Percentiles rank a stretch among this genome's conserved stretches.
Conservation (phyloP, 2,888 invertebrate species). For the Seladonia tumulorum region DNA sequence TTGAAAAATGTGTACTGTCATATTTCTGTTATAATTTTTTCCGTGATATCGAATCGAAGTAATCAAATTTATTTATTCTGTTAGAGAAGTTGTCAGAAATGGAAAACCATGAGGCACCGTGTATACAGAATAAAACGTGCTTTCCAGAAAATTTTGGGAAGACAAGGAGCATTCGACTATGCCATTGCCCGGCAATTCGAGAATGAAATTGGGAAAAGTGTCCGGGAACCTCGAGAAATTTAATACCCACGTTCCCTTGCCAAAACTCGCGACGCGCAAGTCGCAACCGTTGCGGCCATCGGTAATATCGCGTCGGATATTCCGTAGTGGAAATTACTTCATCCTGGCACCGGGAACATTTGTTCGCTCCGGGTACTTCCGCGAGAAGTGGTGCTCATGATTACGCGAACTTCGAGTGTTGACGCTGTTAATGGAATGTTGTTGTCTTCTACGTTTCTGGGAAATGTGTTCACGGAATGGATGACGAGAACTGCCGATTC, state of each 20-base stretch:
- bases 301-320: neutral
- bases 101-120: neutral
- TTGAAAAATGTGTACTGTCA: neutral
- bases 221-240: constrained; percentile 30
- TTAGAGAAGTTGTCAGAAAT: no score
- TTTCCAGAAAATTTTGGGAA: neutral
- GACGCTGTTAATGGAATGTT: neutral
- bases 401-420: neutral
- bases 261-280: neutral
- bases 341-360: neutral
- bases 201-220: constrained; percentile 18
- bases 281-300: neutral
- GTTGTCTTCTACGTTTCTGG: neutral
- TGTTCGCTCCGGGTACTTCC: neutral
- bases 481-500: neutral
- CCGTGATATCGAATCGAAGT: no score
- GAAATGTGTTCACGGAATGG: neutral
- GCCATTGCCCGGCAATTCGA: neutral
- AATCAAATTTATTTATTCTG: neutral
- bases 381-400: neutral
- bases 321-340: neutral
- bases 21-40: neutral
- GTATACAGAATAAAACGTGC: neutral
- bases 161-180: neutral
- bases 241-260: constrained; percentile 28